Base-by-base conservation (phyloP, 2,797 vertebrate species). In the Aselliscus stoliczkanus region DNA sequence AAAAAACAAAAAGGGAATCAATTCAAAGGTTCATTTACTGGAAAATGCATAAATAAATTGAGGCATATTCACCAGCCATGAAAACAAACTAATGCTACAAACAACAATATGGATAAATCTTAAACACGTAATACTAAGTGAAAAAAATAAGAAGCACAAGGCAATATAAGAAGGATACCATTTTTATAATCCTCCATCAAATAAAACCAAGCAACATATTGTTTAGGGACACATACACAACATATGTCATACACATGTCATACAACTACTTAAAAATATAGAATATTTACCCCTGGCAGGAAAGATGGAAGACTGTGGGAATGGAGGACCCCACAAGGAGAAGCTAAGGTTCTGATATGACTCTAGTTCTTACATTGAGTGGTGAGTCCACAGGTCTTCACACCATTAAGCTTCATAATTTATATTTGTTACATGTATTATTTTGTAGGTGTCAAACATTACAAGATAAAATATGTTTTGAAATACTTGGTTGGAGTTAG, bases 331-430 rank as follows among this genome's bases (percentile, higher is more conserved):
- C 1, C 29, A 13, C 44, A 9, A 50, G 34, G 52, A 47, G 4
- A 62, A 12, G 2, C 39, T 73, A 79, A 3, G 1, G 54, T 18
- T 29, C 20, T 76, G 50, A 62, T 37, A 44, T 13, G n/a, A 39
- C 4, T 73, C 31, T 37, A 7, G 20, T 17, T 37, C 21, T 58
- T 7, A 37, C 0, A 8, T 0, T 11, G 34, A 11, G 3, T 23
- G 7, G 13, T 29, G 23, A 18, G 31, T 27, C 80, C 54, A 12
- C 1, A 1, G 7, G 17, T 47, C 34, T n/a, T 52, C 5, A 23
- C 37, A 2, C 37, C 44, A 27, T 13, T 31, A 52, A 67, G 58
- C 50, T 50, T 73, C 25, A 2, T 17, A 56, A 82, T 58, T 77
- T 77, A 52, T 5, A 92, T 6, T 23, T 13, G 37, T 65, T 79